phyloP scores from a whole-genome alignment of 2,888 invertebrate genomes.

The Drosophila prostipennis region DNA sequence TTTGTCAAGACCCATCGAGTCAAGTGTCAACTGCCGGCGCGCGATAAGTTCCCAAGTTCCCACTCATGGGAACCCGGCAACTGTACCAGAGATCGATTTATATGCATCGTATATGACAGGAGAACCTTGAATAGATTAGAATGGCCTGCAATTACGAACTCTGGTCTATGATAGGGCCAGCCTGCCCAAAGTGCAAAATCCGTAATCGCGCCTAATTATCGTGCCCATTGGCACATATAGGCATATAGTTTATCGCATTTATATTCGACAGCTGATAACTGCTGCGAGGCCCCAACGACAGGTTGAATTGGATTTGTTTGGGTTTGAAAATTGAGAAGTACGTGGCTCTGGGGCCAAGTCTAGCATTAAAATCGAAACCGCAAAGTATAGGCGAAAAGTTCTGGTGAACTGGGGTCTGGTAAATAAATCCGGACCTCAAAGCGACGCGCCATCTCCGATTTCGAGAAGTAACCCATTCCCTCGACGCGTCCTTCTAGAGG shows the following conservation, averaged over 20 bases:
- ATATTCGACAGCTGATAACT: slow-evolving; percentile 35
- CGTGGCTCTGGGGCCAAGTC: slow-evolving; percentile 24
- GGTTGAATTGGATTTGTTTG: slow-evolving; percentile 21
- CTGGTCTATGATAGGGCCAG: slow-evolving; percentile 18
- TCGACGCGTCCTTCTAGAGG: background rate
- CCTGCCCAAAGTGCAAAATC: slow-evolving; percentile 59
- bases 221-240: slow-evolving; percentile 16
- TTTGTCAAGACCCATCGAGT: slow-evolving; percentile 36
- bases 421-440: slow-evolving; percentile 27
- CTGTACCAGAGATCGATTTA: slow-evolving; percentile 33
- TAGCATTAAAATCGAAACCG: slow-evolving; percentile 39
- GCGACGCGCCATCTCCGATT: slow-evolving; percentile 32
- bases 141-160: slow-evolving; percentile 28
- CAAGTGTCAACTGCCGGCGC: slow-evolving; percentile 44
- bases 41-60: slow-evolving; percentile 54
- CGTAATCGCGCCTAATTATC: slow-evolving; percentile 51
- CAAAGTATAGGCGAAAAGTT: slow-evolving; percentile 24
- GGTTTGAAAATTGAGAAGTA: slow-evolving; percentile 39
- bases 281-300: slow-evolving; percentile 11
- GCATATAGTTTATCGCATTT: slow-evolving; percentile 43
- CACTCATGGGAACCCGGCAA: slow-evolving; percentile 45
- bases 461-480: slow-evolving; percentile 3
- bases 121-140: slow-evolving; percentile 46
- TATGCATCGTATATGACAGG: slow-evolving; percentile 28
- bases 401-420: slow-evolving; percentile 14